Base-by-base conservation (phyloP, 2,113 vertebrate species). In the Platichthys stellatus region DNA sequence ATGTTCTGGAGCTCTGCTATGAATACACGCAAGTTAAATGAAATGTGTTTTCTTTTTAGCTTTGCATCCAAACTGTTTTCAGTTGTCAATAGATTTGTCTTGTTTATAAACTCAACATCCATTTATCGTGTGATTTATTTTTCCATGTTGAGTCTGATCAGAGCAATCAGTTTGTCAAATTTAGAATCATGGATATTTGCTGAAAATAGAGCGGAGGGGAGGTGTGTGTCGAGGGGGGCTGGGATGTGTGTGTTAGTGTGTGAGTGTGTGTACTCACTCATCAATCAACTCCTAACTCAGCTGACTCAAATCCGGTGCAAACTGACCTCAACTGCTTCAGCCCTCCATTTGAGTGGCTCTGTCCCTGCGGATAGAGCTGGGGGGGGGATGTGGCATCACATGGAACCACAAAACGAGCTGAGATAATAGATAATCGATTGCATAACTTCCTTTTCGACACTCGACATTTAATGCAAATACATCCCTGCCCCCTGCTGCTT, bases 301-400 rank as follows among this genome's bases (percentile, higher is more conserved):
- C 40, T 78, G 17, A 81, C 81, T 78, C 53, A 31, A 53, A 91
- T 91, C 90, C 74, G 66, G 88, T 26, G 58, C 14, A 63, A 92
- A 88, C 90, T 87, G 82, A 89, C 65, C 15, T 45, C 13, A 9
- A 62, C 88, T 75, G 82, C 86, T 81, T 88, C 61, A 12, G n/a
- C 49, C 70, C 70, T 59, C 69, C 17, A 9, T 49, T 38, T 35
- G 20, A 75, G 67, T 24, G 68, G 47, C 24, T 53, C 62, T 75
- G 49, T 51, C 49, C 15, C 49, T n/a, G 51, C 11, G 21, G 51
- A 54, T n/a, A 15, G 20, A n/a, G 18, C 18, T 6, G 18, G 51
- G 15, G 47, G 4, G 47, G 47, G 1, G 45, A 5, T 17, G 1
- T 6, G 47, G 47, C 47, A 5, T 51, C 17, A 21, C 38, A 5